Evolutionary conservation across 2,797 vertebrate genomes (phyloP).

Genomic region (Pangasius macronema): DNA sequence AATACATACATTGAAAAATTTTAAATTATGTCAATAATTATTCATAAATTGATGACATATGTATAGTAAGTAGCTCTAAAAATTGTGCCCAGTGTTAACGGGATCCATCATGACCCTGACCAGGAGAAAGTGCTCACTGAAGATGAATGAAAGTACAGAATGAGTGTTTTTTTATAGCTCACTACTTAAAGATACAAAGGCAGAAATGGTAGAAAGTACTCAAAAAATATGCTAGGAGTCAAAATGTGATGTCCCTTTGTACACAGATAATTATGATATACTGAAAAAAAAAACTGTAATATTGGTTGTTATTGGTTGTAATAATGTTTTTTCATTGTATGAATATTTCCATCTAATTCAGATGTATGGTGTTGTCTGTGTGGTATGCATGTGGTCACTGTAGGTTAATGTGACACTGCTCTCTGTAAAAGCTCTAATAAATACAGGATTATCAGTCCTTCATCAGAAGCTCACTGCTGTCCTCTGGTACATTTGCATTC

Average conservation of each 20-base stretch:
- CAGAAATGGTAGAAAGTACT: neutral
- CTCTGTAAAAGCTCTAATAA: neutral
- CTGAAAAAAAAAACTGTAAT: neutral
- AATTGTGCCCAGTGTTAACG: neutral
- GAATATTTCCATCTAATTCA: neutral
- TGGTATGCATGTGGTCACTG: neutral
- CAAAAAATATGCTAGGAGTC: neutral
- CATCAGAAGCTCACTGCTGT: neutral
- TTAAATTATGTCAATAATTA: neutral
- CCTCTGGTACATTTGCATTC: conserved; percentile 21
- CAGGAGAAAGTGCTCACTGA: neutral
- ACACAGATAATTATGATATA: neutral
- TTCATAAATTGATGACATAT: neutral
- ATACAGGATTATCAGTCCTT: neutral
- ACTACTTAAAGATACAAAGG: neutral
- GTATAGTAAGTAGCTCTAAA: neutral
- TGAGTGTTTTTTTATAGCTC: neutral
- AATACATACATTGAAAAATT: neutral
- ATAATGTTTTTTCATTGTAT: neutral
- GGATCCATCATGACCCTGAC: neutral
- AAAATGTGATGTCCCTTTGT: neutral
- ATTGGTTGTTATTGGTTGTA: neutral
- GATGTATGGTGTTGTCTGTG: neutral
- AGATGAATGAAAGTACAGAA: neutral
- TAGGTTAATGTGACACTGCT: neutral